Base-by-base conservation (phyloP, 2,888 invertebrate genomes). In the Aproaerema taeniolella region DNA sequence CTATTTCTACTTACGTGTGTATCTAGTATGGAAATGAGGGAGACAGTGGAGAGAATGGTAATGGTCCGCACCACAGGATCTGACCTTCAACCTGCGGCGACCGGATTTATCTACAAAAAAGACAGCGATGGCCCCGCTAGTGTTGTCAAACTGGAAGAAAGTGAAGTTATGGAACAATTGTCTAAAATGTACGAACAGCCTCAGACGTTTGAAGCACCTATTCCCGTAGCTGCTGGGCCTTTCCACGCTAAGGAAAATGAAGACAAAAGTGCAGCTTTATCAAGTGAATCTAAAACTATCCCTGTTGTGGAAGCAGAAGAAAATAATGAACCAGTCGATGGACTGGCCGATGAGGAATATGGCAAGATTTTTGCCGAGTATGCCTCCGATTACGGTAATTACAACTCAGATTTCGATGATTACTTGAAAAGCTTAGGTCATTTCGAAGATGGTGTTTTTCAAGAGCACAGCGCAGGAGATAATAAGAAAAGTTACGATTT, bases 81-180 rank as follows among this genome's bases (percentile, higher is more conserved):
- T 3, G 91, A 91, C 61, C 85, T 90, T 24, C 89, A 88, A 45
- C 87, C 88, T 0, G 89, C 89, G 0, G 89, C 89, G 0, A 87
- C 88, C 0, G 90, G 89, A 1, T 91, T 88, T 62, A 81, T 88
- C 25, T 88, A 88, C 61, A 83, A 83, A 48, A 87, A 87, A 55
- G 77, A 82, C 40, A 77, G 69, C 43, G 73, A 85, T 26, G 83
- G 87, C 0, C 81, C 85, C 1, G 81, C 74, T 2, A 83, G 81
- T 47, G 85, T 88, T 33, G 67, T 83, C 12, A 69, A 82, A 54
- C 75, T 88, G 72, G 81, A 76, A 16, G 82, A 80, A 40, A 74
- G 67, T 46, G 82, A 85, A 52, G 70, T 87, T 1, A 70, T 81
- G 64, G 71, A 83, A 41, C 81, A 85, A 38, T 61, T 87, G 13